These are phyloP conservation scores for Erpetoichthys calabaricus DNA, from an alignment of 2,797 vertebrate genomes.

Conservation along the genomic window DNA sequence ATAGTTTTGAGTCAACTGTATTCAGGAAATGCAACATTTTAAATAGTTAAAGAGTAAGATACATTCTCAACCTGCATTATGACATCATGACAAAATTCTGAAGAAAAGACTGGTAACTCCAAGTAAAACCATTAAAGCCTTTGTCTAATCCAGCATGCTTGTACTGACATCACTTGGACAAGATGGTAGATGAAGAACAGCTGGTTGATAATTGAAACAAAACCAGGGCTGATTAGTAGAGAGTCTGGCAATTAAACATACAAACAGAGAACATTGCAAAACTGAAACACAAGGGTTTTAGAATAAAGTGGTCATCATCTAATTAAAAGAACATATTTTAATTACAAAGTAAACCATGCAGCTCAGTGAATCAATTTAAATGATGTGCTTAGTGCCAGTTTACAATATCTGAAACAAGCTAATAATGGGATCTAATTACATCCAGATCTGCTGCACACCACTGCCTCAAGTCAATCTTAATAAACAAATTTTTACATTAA, in stretches of 20 bases:
- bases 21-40: no score
- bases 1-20: no score
- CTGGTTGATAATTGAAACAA: conserved; percentile 99
- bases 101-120: no score
- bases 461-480: conserved; percentile 95
- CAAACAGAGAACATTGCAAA: conserved; percentile 86
- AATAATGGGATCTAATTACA: conserved; percentile 99
- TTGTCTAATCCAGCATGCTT: no score
- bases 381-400: conserved; percentile 99
- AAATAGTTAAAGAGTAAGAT: no score
- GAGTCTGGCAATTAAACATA: conserved; percentile 97
- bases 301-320: conserved; percentile 99
- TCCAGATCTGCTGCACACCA: conserved; percentile 96
- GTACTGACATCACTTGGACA: no score
- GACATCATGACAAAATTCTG: no score
- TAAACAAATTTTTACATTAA: conserved; percentile 98
- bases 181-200: conserved; percentile 51
- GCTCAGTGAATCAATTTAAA: conserved; percentile 98
- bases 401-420: conserved; percentile 99
- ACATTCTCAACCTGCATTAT: no score
- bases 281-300: conserved; percentile 96
- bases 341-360: conserved; percentile 99
- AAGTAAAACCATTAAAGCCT: no score
- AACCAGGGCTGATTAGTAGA: conserved; percentile 99
- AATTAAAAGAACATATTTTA: conserved; percentile 99